A percentile compares a stretch with the other conserved stretches of the same genome.
phyloP scores from a whole-genome alignment of 2,888 invertebrate genomes.

The Epirrhoe tristata region DNA sequence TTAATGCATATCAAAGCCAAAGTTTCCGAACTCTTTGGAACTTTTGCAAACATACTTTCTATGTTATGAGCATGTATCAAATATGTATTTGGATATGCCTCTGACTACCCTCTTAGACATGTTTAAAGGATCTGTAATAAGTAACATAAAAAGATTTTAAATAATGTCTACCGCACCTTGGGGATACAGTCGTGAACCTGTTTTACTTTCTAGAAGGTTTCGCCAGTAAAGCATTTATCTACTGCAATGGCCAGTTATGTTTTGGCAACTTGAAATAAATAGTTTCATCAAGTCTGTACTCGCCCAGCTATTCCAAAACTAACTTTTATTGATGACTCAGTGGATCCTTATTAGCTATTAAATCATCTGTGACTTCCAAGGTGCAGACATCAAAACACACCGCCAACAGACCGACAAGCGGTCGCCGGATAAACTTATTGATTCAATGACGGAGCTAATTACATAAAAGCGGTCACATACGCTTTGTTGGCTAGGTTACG shows the following conservation, averaged over 20 bases:
- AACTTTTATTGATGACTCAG: constrained; percentile 26
- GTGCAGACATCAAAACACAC: constrained; percentile 41
- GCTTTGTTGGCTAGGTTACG: constrained; percentile 33
- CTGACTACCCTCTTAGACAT: too few species aligned
- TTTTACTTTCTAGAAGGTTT: too few species aligned
- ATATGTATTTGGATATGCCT: too few species aligned
- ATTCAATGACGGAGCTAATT: constrained; percentile 52
- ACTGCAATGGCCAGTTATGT: not conserved
- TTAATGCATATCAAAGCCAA: too few species aligned
- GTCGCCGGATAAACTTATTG: constrained; percentile 51
- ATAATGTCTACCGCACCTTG: too few species aligned
- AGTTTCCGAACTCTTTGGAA: too few species aligned
- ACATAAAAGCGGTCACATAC: constrained; percentile 40
- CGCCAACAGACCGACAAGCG: constrained; percentile 28
- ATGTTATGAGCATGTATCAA: too few species aligned
- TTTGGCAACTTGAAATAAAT: not conserved
- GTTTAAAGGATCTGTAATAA: too few species aligned
- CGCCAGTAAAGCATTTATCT: too few species aligned
- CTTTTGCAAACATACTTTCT: too few species aligned
- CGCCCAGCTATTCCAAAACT: constrained; percentile 15
- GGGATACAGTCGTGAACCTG: too few species aligned
- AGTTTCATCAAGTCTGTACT: not conserved
- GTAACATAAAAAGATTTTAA: too few species aligned
- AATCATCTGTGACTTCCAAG: constrained; percentile 29
- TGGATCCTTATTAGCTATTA: constrained; percentile 18